These are phyloP conservation scores for Epiperipatus broadwayi DNA, from an alignment of 2,888 invertebrate genomes.

Conservation along the genomic window DNA sequence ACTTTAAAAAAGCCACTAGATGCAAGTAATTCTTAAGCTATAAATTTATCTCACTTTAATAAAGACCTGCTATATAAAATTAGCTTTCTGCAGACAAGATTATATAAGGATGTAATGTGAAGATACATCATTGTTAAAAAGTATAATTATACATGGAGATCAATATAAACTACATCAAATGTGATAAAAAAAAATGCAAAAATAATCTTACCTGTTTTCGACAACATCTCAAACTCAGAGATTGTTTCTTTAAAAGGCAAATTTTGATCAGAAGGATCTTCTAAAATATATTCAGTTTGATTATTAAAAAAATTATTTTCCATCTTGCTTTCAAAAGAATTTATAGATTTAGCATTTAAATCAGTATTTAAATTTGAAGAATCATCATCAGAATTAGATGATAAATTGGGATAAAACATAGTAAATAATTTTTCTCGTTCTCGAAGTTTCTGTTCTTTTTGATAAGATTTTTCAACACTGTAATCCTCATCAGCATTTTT, in stretches of 20 bases:
- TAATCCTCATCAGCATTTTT: conserved; percentile 41
- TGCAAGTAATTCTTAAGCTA: too few relatives aligned
- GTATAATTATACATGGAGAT: too few relatives aligned
- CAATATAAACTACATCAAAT: conserved; percentile 78
- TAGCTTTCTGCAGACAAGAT: too few relatives aligned
- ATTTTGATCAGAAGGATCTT: too few relatives aligned
- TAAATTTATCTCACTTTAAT: too few relatives aligned
- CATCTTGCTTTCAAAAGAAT: too few relatives aligned
- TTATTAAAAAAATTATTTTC: background rate
- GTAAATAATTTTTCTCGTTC: conserved; percentile 30
- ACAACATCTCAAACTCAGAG: conserved; percentile 39
- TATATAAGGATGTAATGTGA: too few relatives aligned
- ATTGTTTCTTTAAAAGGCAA: conserved; percentile 25
- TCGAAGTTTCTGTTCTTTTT: conserved; percentile 52
- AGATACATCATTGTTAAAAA: too few relatives aligned
- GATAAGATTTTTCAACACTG: conserved; percentile 59
- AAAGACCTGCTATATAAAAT: too few relatives aligned
- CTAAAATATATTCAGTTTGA: conserved; percentile 4
- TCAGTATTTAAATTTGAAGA: too few relatives aligned
- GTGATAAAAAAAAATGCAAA: conserved; percentile 30
- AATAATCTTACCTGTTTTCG: conserved; percentile 37
- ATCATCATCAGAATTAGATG: conserved; percentile 16
- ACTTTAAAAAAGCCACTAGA: too few relatives aligned
- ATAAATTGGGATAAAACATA: conserved; percentile 13
- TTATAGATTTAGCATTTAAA: too few relatives aligned